phyloP scores from a whole-genome alignment of 2,797 vertebrate genomes.

The Sebastes paucispinis region DNA sequence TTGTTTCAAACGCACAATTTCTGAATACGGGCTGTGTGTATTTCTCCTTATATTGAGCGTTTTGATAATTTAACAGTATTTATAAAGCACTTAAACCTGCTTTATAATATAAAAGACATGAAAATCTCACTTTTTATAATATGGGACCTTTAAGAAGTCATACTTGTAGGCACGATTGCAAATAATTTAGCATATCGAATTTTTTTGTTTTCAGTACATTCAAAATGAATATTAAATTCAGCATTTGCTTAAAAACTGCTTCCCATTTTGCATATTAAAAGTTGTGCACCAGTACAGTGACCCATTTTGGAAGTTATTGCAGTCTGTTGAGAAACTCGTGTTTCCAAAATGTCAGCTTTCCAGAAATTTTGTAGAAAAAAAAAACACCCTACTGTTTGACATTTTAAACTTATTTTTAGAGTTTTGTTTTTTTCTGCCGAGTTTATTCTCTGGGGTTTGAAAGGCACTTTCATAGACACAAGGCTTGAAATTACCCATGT shows the following conservation, averaged over 20 bases:
- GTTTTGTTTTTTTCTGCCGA: background rate
- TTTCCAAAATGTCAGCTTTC: constrained; percentile 36
- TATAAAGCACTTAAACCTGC: no score
- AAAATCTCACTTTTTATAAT: no score
- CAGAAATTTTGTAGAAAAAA: background rate
- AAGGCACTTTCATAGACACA: background rate
- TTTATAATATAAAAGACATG: no score
- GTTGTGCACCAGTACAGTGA: background rate
- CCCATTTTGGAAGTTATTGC: background rate
- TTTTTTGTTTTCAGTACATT: background rate
- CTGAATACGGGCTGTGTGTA: no score
- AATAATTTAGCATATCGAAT: background rate
- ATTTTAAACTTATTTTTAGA: constrained; percentile 32
- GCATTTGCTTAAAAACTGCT: background rate
- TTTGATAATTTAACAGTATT: no score
- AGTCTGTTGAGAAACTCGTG: constrained; percentile 5
- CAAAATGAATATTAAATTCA: background rate
- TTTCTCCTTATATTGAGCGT: accelerated
- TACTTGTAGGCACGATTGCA: background rate
- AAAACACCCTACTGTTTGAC: constrained; percentile 2
- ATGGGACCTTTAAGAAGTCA: background rate
- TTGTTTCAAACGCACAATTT: no score
- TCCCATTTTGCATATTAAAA: background rate
- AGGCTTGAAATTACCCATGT: background rate
- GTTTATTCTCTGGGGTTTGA: background rate